These are phyloP conservation scores for Pandemis cinnamomeana DNA, from an alignment of 2,888 invertebrate genomes.

Conservation along the genomic window DNA sequence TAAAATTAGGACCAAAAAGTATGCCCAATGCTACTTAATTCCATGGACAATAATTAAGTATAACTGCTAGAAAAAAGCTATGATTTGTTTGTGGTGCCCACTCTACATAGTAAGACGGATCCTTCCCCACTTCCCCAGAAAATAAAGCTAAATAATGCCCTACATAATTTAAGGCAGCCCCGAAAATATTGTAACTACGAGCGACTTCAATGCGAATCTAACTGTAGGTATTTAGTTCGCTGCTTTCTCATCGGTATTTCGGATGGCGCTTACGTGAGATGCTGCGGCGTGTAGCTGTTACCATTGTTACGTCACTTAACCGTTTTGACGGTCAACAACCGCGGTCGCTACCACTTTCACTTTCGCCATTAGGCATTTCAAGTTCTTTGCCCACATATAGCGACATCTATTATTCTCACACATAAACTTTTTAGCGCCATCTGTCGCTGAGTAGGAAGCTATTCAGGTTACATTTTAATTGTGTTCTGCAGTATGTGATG, in stretches of 20 bases:
- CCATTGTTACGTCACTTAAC: conserved; percentile 66
- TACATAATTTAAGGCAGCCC: background rate
- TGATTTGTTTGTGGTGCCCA: too few species aligned
- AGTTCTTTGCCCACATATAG: background rate
- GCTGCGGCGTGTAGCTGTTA: conserved; percentile 45
- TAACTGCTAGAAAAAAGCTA: too few species aligned
- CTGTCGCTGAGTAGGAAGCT: conserved; percentile 50
- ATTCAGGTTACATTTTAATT: background rate
- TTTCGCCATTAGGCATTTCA: conserved; percentile 49
- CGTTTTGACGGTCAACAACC: conserved; percentile 82
- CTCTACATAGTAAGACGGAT: too few species aligned
- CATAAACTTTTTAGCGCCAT: conserved; percentile 45
- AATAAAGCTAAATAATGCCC: too few species aligned
- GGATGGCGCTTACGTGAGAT: conserved; percentile 38
- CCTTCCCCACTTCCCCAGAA: too few species aligned
- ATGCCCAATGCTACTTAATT: too few species aligned
- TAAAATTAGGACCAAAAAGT: too few species aligned
- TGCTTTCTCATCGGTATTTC: conserved; percentile 30
- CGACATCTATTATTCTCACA: conserved; percentile 25
- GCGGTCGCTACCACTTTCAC: conserved; percentile 76
- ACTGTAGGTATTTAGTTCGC: background rate
- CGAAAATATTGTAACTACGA: background rate
- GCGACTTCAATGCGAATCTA: background rate
- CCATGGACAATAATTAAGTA: too few species aligned
- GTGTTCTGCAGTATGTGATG: background rate